Conservation (phyloP, 2,888 invertebrate genomes). For the Amblyjoppa fuscipennis region DNA sequence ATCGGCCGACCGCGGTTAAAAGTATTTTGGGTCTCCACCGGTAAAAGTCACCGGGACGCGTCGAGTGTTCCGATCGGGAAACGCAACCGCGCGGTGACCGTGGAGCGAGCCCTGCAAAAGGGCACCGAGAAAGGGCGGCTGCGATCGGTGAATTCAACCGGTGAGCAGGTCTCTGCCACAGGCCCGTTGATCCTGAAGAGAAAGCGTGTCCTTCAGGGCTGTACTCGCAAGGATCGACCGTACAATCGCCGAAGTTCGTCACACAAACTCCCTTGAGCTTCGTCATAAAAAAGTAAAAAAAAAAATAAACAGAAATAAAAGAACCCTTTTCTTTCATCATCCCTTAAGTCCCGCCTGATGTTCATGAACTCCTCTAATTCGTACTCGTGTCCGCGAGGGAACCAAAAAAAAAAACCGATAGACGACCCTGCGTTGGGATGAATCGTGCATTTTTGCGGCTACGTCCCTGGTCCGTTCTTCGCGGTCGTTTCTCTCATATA, state of each 20-base stretch:
- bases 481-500: constrained; percentile 32
- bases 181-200: constrained; percentile 49
- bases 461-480: constrained; percentile 58
- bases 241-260: background rate
- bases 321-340: background rate
- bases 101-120: constrained; percentile 30
- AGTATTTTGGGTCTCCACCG: constrained; percentile 67
- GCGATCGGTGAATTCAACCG: constrained; percentile 59
- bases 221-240: constrained; percentile 19
- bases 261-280: background rate
- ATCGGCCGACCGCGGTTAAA: constrained; percentile 39
- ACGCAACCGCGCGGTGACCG: constrained; percentile 39
- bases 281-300: background rate
- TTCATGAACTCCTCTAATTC: background rate
- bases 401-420: background rate
- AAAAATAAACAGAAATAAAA: background rate
- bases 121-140: constrained; percentile 64
- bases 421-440: background rate
- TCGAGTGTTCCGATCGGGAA: constrained; percentile 10
- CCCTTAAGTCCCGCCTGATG: background rate
- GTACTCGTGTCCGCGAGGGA: background rate
- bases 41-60: constrained; percentile 50
- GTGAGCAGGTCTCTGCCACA: constrained; percentile 64
- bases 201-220: constrained; percentile 67
- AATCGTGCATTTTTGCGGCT: background rate